These are phyloP conservation scores for Melieria omissa DNA, from an alignment of 2,888 invertebrate species.

Conservation along the genomic window DNA sequence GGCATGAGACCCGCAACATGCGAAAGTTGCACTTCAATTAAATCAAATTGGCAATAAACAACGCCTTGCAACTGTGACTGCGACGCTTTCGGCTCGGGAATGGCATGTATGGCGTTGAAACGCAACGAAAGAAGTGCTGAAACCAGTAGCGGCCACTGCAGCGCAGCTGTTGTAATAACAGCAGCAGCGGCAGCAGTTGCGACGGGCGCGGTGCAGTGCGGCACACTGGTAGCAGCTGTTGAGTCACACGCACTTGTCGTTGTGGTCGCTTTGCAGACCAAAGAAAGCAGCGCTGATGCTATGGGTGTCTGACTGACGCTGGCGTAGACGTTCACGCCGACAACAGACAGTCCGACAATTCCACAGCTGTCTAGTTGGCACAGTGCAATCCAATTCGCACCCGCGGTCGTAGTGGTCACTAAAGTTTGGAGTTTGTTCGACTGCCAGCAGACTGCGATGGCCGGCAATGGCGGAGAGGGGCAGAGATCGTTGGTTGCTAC, in stretches of 20 bases:
- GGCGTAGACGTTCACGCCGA: too few relatives aligned
- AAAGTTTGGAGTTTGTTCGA: too few relatives aligned
- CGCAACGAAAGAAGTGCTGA: slow-evolving; percentile 7
- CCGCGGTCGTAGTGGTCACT: too few relatives aligned
- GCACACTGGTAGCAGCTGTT: slow-evolving; percentile 25
- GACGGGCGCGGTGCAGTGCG: not conserved
- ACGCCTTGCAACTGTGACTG: too few relatives aligned
- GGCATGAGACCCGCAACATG: slow-evolving; percentile 7
- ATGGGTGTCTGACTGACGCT: too few relatives aligned
- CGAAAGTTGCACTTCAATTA: not conserved
- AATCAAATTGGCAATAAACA: not conserved
- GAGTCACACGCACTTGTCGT: slow-evolving; percentile 29
- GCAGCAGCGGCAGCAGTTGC: slow-evolving; percentile 9
- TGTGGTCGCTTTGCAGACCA: not conserved
- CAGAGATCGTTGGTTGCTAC: too few relatives aligned
- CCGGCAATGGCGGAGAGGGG: too few relatives aligned
- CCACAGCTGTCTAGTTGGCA: too few relatives aligned
- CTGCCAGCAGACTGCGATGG: too few relatives aligned
- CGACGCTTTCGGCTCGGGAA: slow-evolving; percentile 2
- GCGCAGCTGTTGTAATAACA: slow-evolving; percentile 21
- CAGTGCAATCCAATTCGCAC: too few relatives aligned
- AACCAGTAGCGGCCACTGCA: slow-evolving; percentile 10
- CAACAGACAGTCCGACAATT: too few relatives aligned
- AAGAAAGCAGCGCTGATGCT: too few relatives aligned
- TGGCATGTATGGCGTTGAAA: slow-evolving; percentile 3